Percentiles rank a stretch among this genome's conserved stretches.
phyloP scores from a whole-genome alignment of 2,888 invertebrate genomes.

The Phaedon cochleariae region DNA sequence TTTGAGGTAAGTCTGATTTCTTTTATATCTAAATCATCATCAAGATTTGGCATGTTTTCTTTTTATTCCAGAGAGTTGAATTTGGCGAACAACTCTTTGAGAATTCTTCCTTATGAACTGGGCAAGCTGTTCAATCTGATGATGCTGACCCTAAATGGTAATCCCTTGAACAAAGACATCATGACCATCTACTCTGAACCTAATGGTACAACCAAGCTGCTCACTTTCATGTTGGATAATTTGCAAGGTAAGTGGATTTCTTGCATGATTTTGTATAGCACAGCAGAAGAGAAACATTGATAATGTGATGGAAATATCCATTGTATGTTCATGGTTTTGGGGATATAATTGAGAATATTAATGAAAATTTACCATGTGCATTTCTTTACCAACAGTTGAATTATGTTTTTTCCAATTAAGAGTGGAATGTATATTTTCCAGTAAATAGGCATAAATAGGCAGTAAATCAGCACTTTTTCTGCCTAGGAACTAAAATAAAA shows the following conservation, averaged over 20 bases:
- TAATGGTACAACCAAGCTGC: slow-evolving; percentile 93
- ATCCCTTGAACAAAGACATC: slow-evolving; percentile 94
- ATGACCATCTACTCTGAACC: slow-evolving; percentile 90
- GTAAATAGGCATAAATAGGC: too few species aligned
- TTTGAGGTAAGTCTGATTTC: slow-evolving; percentile 72
- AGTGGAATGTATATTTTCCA: too few species aligned
- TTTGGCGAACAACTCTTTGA: slow-evolving; percentile 92
- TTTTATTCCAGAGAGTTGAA: slow-evolving; percentile 82
- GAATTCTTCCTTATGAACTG: slow-evolving; percentile 94
- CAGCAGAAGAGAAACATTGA: too few species aligned
- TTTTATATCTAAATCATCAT: not conserved
- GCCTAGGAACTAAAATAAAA: too few species aligned
- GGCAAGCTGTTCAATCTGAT: slow-evolving; percentile 97
- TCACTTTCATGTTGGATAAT: slow-evolving; percentile 95
- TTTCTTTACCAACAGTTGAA: too few species aligned
- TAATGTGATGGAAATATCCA: not conserved
- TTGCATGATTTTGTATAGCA: too few species aligned
- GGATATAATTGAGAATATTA: too few species aligned
- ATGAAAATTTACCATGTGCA: too few species aligned
- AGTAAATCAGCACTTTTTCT: too few species aligned
- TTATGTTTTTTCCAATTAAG: too few species aligned
- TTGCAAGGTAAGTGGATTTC: slow-evolving; percentile 79
- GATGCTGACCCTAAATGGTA: slow-evolving; percentile 90
- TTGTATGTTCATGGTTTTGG: too few species aligned
- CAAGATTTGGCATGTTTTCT: too few species aligned